Conservation (phyloP, 2,888 invertebrate genomes). For the Aphodius granarius region DNA sequence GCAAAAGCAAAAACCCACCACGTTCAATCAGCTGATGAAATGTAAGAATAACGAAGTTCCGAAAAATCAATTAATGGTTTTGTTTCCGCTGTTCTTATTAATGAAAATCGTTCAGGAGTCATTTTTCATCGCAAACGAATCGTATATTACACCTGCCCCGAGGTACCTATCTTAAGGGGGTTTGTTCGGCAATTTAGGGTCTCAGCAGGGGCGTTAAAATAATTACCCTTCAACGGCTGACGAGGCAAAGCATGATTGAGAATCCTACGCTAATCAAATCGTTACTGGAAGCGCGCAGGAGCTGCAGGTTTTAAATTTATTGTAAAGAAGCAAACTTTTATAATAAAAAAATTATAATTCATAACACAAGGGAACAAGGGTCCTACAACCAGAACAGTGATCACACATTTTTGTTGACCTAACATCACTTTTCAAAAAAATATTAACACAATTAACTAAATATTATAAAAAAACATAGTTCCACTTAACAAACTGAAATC, state of each 20-base stretch:
- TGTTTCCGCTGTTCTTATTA: background rate
- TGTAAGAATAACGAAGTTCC: background rate
- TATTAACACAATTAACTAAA: too few relatives aligned
- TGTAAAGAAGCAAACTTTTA: background rate
- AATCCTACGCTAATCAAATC: background rate
- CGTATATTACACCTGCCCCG: background rate
- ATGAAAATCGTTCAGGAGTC: background rate
- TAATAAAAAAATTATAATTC: too few relatives aligned
- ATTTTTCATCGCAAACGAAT: background rate
- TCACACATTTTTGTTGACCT: too few relatives aligned
- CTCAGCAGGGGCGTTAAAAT: slow-evolving; percentile 15
- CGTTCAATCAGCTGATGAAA: background rate
- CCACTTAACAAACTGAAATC: background rate
- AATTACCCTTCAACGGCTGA: background rate
- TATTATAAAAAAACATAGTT: background rate
- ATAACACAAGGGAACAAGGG: too few relatives aligned
- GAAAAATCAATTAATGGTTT: background rate
- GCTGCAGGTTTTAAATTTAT: background rate
- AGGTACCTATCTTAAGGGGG: background rate
- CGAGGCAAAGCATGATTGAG: background rate
- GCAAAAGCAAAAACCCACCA: background rate
- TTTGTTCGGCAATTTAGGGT: slow-evolving; percentile 12
- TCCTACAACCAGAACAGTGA: too few relatives aligned
- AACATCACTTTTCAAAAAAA: too few relatives aligned
- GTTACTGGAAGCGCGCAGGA: background rate